Conservation (phyloP, 2,797 vertebrate species). For the Danionella dracula region DNA sequence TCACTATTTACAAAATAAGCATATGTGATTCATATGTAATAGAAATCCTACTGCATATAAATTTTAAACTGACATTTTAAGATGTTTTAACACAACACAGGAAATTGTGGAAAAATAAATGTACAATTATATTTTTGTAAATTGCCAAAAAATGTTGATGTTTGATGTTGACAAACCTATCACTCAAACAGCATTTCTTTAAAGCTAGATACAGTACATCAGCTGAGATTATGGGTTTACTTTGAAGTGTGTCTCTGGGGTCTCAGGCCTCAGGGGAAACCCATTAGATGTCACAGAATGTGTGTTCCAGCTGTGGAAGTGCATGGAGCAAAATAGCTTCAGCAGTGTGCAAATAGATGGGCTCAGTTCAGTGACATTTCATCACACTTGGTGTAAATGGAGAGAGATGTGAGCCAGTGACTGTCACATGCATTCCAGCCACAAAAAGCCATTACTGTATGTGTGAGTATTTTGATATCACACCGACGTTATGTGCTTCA, state of each 20-base stretch:
- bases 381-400: conserved; percentile 24
- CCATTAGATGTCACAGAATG: conserved; percentile 30
- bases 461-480: too few relatives aligned
- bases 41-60: too few relatives aligned
- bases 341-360: conserved; percentile 27
- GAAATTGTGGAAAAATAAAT: too few relatives aligned
- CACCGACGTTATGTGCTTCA: background rate
- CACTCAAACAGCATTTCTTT: too few relatives aligned
- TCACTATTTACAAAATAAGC: too few relatives aligned
- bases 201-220: too few relatives aligned
- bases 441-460: background rate
- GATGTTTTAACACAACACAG: too few relatives aligned
- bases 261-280: conserved; percentile 26
- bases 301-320: conserved; percentile 26
- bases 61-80: too few relatives aligned
- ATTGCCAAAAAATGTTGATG: too few relatives aligned
- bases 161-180: too few relatives aligned
- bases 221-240: background rate
- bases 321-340: conserved; percentile 15
- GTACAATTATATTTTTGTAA: too few relatives aligned
- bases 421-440: background rate
- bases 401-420: background rate
- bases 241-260: conserved; percentile 24
- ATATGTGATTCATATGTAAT: too few relatives aligned
- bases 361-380: conserved; percentile 33